These are phyloP conservation scores for Drosophila grimshawi DNA, from an alignment of 1,140 invertebrate species.

Conservation along the genomic window DNA sequence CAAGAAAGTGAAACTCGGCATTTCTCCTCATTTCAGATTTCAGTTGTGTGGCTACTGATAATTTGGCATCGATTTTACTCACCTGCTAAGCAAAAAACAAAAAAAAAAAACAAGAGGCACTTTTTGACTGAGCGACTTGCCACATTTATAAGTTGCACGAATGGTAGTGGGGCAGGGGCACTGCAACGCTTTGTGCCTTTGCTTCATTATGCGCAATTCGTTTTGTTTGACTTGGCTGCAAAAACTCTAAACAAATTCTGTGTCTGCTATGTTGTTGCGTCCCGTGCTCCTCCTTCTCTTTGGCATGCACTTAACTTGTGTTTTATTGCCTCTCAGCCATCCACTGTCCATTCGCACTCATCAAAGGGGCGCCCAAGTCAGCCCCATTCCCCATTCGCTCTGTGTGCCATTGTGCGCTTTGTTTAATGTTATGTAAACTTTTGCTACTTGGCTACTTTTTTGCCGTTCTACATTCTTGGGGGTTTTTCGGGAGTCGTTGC, in stretches of 20 bases:
- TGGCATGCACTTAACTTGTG: slow-evolving; percentile 61
- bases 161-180: neutral
- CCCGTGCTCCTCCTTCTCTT: slow-evolving; percentile 30
- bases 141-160: slow-evolving; percentile 55
- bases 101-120: slow-evolving; percentile 26
- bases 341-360: slow-evolving; percentile 65
- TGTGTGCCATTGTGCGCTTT: slow-evolving; percentile 75
- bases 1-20: slow-evolving; percentile 74
- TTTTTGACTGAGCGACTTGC: slow-evolving; percentile 41
- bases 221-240: slow-evolving; percentile 77
- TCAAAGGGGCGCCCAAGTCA: slow-evolving; percentile 64
- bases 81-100: slow-evolving; percentile 32
- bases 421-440: slow-evolving; percentile 83
- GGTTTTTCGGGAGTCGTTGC: slow-evolving; percentile 18
- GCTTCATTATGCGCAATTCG: slow-evolving; percentile 80
- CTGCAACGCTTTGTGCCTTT: slow-evolving; percentile 65
- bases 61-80: slow-evolving; percentile 75
- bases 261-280: slow-evolving; percentile 13
- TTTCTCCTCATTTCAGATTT: slow-evolving; percentile 66
- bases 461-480: slow-evolving; percentile 12
- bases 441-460: slow-evolving; percentile 59
- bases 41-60: slow-evolving; percentile 52
- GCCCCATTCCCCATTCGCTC: slow-evolving; percentile 7
- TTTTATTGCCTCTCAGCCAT: slow-evolving; percentile 34
- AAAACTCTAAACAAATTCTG: slow-evolving; percentile 75